phyloP scores from a whole-genome alignment of 1,140 invertebrate species.

The Temnothorax longispinosus region DNA sequence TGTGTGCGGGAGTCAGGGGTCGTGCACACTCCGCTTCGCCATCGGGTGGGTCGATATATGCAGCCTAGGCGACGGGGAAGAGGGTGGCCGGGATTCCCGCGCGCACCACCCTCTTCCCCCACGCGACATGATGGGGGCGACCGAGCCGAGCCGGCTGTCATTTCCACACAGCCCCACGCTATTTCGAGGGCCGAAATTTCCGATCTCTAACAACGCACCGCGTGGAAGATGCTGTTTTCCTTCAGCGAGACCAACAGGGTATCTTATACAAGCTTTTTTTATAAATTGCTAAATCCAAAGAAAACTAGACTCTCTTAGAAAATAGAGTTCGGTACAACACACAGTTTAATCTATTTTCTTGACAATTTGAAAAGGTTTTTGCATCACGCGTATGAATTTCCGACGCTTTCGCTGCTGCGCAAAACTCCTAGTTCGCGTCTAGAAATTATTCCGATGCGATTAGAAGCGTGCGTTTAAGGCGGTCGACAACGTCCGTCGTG shows the following conservation, averaged over 20 bases:
- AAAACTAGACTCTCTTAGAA: not conserved
- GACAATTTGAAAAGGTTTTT: not conserved
- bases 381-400: not conserved
- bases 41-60: slow-evolving; percentile 58
- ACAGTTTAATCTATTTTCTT: not conserved
- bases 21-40: slow-evolving; percentile 55
- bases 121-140: slow-evolving; percentile 45
- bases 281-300: not conserved
- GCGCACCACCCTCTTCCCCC: slow-evolving; percentile 7
- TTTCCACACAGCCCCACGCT: slow-evolving; percentile 53
- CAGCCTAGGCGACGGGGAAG: slow-evolving; percentile 50
- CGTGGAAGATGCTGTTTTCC: slow-evolving; percentile 27
- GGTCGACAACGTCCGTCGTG: slow-evolving; percentile 18
- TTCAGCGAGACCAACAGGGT: not conserved
- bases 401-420: not conserved
- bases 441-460: slow-evolving; percentile 20
- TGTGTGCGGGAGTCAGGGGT: slow-evolving; percentile 55
- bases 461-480: slow-evolving; percentile 33
- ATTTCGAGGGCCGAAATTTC: slow-evolving; percentile 57
- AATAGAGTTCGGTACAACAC: not conserved
- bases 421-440: not conserved
- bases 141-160: slow-evolving; percentile 55
- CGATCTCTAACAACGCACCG: slow-evolving; percentile 38
- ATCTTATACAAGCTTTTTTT: too few species aligned
- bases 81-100: slow-evolving; percentile 56